Conservation (phyloP, 2,113 vertebrate genomes). For the Brienomyrus brachyistius region DNA sequence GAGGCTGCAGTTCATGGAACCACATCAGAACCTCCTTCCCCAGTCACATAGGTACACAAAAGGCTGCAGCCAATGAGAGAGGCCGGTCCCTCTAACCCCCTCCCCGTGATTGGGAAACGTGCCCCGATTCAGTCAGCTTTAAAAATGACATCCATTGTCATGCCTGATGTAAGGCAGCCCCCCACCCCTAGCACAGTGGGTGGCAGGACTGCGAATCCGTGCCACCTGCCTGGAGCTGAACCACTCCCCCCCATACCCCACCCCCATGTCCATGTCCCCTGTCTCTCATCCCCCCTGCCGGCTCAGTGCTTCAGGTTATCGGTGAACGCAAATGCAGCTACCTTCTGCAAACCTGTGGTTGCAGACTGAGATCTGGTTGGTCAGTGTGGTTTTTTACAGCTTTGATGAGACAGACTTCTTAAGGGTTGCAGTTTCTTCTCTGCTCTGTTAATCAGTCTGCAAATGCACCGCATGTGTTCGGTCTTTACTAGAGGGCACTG, state of each 20-base stretch:
- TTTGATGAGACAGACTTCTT: neutral
- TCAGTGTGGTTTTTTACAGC: neutral
- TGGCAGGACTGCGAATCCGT: neutral
- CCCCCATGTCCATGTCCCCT: no score
- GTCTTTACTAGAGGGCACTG: neutral
- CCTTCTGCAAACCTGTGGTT: neutral
- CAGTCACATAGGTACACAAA: neutral
- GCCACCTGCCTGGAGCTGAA: constrained; percentile 10
- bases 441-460: neutral
- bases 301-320: neutral
- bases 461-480: neutral
- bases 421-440: neutral
- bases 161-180: neutral
- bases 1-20: neutral
- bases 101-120: neutral
- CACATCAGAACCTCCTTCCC: neutral
- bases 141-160: neutral
- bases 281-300: neutral
- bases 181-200: neutral
- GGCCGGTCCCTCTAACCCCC: neutral
- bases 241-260: no score
- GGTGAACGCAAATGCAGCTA: neutral
- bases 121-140: constrained; percentile 12
- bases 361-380: neutral
- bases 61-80: constrained; percentile 12